These are phyloP conservation scores for Marcusenius ussheri DNA, from an alignment of 2,113 vertebrate species.

Conservation along the genomic window DNA sequence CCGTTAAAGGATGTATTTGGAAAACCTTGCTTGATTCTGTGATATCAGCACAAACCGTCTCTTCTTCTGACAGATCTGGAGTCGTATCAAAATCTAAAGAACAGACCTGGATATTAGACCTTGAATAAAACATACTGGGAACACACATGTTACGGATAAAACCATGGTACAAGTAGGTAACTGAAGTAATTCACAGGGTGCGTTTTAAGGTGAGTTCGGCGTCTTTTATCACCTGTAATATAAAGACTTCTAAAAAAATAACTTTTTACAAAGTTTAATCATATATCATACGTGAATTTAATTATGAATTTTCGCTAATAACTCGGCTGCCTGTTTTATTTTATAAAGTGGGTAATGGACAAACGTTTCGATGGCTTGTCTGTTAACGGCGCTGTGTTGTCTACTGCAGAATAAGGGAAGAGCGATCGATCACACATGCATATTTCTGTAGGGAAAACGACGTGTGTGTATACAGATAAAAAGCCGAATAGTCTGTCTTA, in stretches of 20 bases:
- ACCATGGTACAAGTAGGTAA: not conserved
- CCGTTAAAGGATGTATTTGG: slow-evolving; percentile 11
- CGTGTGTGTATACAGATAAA: not conserved
- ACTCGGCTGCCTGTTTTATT: not conserved
- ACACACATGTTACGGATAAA: slow-evolving; percentile 11
- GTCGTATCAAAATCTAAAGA: not conserved
- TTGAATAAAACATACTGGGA: not conserved
- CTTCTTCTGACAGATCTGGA: not conserved
- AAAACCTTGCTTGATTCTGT: not conserved
- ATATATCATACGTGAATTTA: not conserved
- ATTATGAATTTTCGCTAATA: not conserved
- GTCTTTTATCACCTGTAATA: not conserved
- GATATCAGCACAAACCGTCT: not conserved
- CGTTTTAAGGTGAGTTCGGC: slow-evolving; percentile 24
- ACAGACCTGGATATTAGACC: slow-evolving; percentile 9
- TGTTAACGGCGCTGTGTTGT: slow-evolving; percentile 13
- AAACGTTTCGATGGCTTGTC: not conserved
- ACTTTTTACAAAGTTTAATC: slow-evolving; percentile 17
- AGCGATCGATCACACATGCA: slow-evolving; percentile 17
- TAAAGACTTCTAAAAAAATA: not conserved
- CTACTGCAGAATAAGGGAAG: slow-evolving; percentile 23
- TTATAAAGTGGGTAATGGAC: not conserved
- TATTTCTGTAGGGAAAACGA: slow-evolving; percentile 8
- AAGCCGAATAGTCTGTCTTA: no score
- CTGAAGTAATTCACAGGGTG: not conserved